Conservation (phyloP, 2,797 vertebrate species). For the Taenioides sp. region DNA sequence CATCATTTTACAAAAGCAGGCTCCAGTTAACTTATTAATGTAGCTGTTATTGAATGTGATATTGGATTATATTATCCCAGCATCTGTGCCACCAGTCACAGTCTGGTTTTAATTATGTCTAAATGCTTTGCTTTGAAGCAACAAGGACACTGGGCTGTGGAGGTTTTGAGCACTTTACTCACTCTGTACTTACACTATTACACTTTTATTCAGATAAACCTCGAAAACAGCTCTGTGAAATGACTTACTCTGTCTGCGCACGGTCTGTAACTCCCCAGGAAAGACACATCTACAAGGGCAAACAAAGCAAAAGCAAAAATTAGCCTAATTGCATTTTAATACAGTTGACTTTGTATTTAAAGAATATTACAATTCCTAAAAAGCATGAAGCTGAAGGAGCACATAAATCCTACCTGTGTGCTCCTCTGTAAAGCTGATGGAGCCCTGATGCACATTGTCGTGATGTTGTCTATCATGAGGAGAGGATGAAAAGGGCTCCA, state of each 20-base stretch:
- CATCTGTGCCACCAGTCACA: neutral
- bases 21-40: neutral
- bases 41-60: slow-evolving; percentile 10
- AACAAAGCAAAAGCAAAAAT: slow-evolving; percentile 11
- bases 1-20: neutral
- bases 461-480: neutral
- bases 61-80: neutral
- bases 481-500: slow-evolving; percentile 42
- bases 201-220: slow-evolving; percentile 3
- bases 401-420: slow-evolving; percentile 46
- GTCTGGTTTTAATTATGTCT: neutral
- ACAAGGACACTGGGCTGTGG: neutral
- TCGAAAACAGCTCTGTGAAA: slow-evolving; percentile 2
- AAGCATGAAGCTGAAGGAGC: neutral
- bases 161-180: neutral
- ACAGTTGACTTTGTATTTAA: neutral
- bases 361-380: neutral
- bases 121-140: slow-evolving; percentile 1
- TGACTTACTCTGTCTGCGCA: slow-evolving; percentile 76
- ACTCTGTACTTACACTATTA: neutral
- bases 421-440: slow-evolving; percentile 37
- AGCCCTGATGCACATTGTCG: slow-evolving; percentile 23
- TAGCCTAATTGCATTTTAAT: neutral
- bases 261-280: slow-evolving; percentile 78
- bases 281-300: slow-evolving; percentile 75